phyloP scores from a whole-genome alignment of 2,888 invertebrate genomes.

The Seladonia tumulorum region DNA sequence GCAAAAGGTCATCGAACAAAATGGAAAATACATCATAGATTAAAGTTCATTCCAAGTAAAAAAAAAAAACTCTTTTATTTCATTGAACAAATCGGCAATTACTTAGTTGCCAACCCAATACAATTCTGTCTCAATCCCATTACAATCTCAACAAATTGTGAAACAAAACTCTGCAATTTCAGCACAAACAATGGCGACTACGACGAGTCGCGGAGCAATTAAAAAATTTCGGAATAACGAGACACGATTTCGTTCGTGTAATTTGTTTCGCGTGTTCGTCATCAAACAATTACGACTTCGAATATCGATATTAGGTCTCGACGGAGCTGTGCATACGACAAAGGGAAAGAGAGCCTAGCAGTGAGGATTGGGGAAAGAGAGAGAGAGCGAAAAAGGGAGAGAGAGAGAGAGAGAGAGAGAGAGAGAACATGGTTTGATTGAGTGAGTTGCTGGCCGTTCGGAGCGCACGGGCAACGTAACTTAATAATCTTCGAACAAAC shows the following conservation, averaged over 20 bases:
- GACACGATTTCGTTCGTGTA: background rate
- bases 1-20: too few species aligned
- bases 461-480: slow-evolving; percentile 68
- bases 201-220: background rate
- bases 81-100: too few species aligned
- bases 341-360: background rate
- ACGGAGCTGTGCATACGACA: background rate
- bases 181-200: background rate
- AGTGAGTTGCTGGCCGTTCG: slow-evolving; percentile 35
- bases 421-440: slow-evolving; percentile 18
- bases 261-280: background rate
- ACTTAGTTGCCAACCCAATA: too few species aligned
- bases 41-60: too few species aligned
- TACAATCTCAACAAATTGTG: background rate
- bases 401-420: background rate
- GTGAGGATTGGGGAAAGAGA: background rate
- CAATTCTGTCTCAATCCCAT: background rate
- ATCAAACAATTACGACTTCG: slow-evolving; percentile 30
- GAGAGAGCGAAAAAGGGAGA: too few species aligned
- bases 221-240: background rate
- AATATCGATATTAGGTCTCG: slow-evolving; percentile 42
- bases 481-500: slow-evolving; percentile 80
- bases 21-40: too few species aligned
- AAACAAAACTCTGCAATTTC: background rate
- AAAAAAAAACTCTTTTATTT: too few species aligned